Evolutionary conservation across 2,113 vertebrate species (phyloP).

Genomic region (Erinaceus europaeus): DNA sequence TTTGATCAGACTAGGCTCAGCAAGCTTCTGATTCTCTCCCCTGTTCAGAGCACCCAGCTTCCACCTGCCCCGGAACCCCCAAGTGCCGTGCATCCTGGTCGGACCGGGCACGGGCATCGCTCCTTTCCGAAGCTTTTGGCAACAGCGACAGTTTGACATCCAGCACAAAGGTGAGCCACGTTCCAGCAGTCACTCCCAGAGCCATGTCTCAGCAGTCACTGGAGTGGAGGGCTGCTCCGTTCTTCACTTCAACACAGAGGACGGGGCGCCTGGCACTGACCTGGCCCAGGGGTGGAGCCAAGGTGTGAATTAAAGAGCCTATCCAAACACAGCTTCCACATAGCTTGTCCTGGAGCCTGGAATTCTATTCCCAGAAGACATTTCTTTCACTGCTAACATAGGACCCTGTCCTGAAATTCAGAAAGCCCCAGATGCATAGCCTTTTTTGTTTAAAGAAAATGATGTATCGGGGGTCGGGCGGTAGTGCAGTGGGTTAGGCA

Average conservation of each 20-base stretch:
- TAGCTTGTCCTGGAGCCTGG: background rate
- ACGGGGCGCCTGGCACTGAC: too few relatives aligned
- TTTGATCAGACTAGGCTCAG: background rate
- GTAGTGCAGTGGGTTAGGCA: too few relatives aligned
- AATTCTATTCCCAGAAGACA: background rate
- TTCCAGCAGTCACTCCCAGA: fast-evolving
- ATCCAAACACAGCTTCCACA: background rate
- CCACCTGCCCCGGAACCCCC: slow-evolving; percentile 92
- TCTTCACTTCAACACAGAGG: too few relatives aligned
- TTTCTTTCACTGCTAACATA: background rate
- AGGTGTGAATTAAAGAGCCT: background rate
- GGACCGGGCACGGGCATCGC: slow-evolving; percentile 97
- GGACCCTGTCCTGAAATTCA: background rate
- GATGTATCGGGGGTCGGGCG: too few relatives aligned
- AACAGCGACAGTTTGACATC: slow-evolving; percentile 92
- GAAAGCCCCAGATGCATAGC: background rate
- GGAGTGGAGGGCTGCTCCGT: too few relatives aligned
- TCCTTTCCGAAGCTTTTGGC: slow-evolving; percentile 99
- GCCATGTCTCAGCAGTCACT: background rate
- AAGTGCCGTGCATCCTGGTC: slow-evolving; percentile 94
- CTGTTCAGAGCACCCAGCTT: slow-evolving; percentile 90
- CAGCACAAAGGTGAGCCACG: slow-evolving; percentile 89
- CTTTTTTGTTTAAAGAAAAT: too few relatives aligned
- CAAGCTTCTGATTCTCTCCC: background rate
- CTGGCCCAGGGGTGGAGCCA: background rate